A percentile compares a stretch with the other conserved stretches of the same genome.
These are phyloP conservation scores for Lithophane semibrunnea DNA, from an alignment of 2,888 invertebrate species.

Conservation along the genomic window DNA sequence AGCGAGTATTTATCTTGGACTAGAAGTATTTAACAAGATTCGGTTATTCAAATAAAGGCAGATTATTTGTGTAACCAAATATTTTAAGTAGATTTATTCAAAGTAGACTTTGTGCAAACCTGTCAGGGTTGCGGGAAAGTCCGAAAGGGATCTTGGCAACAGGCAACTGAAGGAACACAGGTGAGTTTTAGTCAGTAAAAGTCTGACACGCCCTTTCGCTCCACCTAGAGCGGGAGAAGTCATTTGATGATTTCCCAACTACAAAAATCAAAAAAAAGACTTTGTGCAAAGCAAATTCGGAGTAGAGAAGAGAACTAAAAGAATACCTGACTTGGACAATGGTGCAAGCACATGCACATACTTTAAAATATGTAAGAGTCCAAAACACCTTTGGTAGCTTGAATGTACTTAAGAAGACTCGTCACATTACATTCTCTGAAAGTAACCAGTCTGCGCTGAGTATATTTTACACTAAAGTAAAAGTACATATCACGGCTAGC, in stretches of 20 bases:
- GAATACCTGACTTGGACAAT: neutral
- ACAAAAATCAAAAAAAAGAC: too few species aligned
- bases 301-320: neutral
- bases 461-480: conserved; percentile 54
- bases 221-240: too few species aligned
- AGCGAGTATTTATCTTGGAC: conserved; percentile 4
- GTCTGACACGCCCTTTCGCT: too few species aligned
- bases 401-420: neutral
- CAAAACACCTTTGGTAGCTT: neutral
- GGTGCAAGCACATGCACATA: neutral
- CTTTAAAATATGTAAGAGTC: neutral
- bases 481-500: conserved; percentile 54
- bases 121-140: too few species aligned
- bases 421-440: conserved; percentile 10
- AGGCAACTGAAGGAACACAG: too few species aligned
- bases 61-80: conserved; percentile 23
- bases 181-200: too few species aligned
- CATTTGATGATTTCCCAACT: too few species aligned
- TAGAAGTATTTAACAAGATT: conserved; percentile 4
- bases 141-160: too few species aligned
- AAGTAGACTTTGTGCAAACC: neutral
- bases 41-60: conserved; percentile 26
- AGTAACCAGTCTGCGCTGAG: neutral
- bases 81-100: neutral
- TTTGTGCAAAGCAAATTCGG: neutral